Conservation (phyloP, 2,797 vertebrate species). For the Coendou prehensilis region DNA sequence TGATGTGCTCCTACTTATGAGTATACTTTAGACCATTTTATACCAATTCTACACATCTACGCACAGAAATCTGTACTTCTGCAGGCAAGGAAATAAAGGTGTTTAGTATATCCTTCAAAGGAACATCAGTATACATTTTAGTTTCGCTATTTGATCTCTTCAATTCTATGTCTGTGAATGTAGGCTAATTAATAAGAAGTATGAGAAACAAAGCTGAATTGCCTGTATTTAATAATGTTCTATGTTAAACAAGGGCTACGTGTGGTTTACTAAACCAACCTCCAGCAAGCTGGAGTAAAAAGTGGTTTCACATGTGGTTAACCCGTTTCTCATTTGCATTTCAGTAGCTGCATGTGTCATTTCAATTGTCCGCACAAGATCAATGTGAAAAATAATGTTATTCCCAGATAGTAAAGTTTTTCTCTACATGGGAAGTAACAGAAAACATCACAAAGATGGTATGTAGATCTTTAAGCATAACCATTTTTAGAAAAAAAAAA, state of each 20-base stretch:
- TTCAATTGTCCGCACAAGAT: conserved; percentile 1
- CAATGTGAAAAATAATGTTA: conserved; percentile 74
- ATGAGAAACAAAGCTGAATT: not conserved
- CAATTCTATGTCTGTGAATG: not conserved
- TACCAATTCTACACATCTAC: not conserved
- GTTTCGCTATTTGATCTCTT: not conserved
- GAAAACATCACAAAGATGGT: conserved; percentile 36
- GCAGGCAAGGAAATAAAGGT: not conserved
- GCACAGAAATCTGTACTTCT: not conserved
- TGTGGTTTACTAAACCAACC: not conserved
- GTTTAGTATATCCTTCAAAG: not conserved
- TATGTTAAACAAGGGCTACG: not conserved
- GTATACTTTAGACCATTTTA: not conserved
- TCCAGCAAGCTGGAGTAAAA: not conserved
- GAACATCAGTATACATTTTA: not conserved
- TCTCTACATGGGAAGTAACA: conserved; percentile 51
- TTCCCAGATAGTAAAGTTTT: conserved; percentile 65
- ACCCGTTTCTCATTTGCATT: conserved; percentile 51
- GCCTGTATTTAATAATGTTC: not conserved
- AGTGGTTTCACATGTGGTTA: not conserved
- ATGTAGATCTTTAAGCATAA: not conserved
- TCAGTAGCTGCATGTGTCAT: conserved; percentile 52
- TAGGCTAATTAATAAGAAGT: not conserved
- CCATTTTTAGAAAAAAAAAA: not conserved
- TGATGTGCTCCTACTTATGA: not conserved